phyloP scores from a whole-genome alignment of 2,113 vertebrate species.

The Apodemus sylvaticus region DNA sequence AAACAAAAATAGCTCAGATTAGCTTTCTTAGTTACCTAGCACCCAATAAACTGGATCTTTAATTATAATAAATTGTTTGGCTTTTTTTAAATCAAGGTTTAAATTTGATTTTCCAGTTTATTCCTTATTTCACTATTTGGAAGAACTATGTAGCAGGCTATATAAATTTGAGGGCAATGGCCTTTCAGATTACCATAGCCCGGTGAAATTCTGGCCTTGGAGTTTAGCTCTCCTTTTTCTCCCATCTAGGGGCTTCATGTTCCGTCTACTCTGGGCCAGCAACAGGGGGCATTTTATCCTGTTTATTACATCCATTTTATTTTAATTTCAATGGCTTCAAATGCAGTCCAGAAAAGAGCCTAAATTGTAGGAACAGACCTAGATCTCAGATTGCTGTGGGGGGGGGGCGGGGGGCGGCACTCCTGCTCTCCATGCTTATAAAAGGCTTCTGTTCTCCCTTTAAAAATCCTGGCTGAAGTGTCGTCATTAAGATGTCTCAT shows the following conservation, averaged over 20 bases:
- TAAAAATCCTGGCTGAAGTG: neutral
- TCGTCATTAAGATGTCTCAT: neutral
- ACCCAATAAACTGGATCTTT: neutral
- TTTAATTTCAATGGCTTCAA: neutral
- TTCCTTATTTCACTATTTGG: neutral
- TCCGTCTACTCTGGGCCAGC: neutral
- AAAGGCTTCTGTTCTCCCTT: neutral
- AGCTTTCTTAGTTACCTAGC: neutral
- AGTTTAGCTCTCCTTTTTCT: neutral
- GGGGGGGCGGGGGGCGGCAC: fast-evolving
- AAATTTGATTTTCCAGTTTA: neutral
- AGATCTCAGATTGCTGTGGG: neutral
- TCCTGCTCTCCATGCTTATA: neutral
- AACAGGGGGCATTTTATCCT: neutral
- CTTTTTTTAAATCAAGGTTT: neutral
- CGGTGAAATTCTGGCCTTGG: neutral
- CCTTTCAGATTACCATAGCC: neutral
- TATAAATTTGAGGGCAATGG: neutral
- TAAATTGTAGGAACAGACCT: neutral
- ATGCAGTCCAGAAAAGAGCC: neutral
- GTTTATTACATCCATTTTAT: neutral
- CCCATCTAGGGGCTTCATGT: too few relatives aligned
- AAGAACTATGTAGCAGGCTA: neutral
- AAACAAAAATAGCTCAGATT: neutral
- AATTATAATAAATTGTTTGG: neutral